Evolutionary conservation across 2,113 vertebrate genomes (phyloP), one percentile per base, ranked within the genome.

Genomic region (Loxodonta africana): DNA sequence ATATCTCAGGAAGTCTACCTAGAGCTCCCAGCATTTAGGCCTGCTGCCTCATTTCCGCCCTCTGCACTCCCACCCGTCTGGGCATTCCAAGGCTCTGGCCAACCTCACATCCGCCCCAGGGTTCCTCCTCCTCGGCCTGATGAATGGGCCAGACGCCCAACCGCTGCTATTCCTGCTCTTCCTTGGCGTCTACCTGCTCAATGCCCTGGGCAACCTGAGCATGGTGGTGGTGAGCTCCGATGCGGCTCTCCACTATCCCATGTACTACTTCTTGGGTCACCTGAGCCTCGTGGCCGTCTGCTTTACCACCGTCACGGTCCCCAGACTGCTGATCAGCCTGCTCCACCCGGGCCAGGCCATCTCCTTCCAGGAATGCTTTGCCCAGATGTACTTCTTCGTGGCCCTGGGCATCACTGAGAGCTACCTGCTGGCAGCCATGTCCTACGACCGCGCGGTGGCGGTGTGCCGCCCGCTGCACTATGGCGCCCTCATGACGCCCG

Each of bases 361-460:
- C 69, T 94, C 97, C 28, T 98, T 94, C 82, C 14, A 11, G 37
- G 94, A 48, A 0, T 98, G 97, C 67, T 96, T 96, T 60, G 48
- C 71, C 17, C 96, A 97, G 85, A 96, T 96, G 96, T 98, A 96
- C 95, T 97, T 98, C 88, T 98, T 97, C 21, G 88, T 97, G 88
- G 95, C 97, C 0, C 94, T 96, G 92, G 97, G 92, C 37, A 92
- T 97, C 91, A 95, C 94, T 0, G 97, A 97, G 82, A 97, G 94
- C 94, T 97, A 96, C 91, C 88, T 98, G 11, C 93, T 98, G 85
- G 97, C 95, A 3, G 88, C 97, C 41, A 98, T 97, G 98, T 97
- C 97, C 17, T 97, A 98, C 0, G 97, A 98, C 80, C 97, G 97
- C 2, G 94, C 80, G 0, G 95, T 96, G 53, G 98, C 98, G 0